Evolutionary conservation across 2,888 invertebrate species (phyloP), one percentile per base, ranked within the genome.

Genomic region (Laspeyria flexula): DNA sequence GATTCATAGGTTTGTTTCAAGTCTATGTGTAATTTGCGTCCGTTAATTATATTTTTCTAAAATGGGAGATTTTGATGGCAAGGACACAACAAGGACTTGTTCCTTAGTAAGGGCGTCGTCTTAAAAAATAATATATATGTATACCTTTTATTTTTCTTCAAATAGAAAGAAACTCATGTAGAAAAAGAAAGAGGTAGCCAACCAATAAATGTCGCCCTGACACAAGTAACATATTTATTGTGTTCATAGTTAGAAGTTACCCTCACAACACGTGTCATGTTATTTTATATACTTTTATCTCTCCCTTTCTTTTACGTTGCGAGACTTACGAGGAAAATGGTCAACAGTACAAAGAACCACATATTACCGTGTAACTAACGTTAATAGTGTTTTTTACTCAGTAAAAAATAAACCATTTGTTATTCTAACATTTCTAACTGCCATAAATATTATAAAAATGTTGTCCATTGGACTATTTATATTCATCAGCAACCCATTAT

Each of bases 271-370:
- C 39, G 16, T 43, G 21, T 45, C 43, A 42, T 52, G 41, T 51
- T 50, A 49, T 37, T 38, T 45, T 47, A 54, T 50, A 21, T 41
- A 38, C 35, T 49, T 30, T 29, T 43, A 18, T 15, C 42, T 12
- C 18, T 45, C 11, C 27, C 29, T 53, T 44, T 13, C 15, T 33
- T 60, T 41, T 25, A 15, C 23, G 47, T 21, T 30, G 38, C 45
- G 44, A 41, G 45, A 49, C 47, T 52, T 48, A 52, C 45, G 42
- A 41, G 43, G 49, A 47, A 55, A 54, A 52, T 7, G 38, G 46
- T 21, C 12, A 10, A 34, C 51, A 42, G 49, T 57, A 61, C 15
- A 60, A 61, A 43, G 45, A 42, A 41, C 43, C 37, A 45, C 31
- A 47, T 49, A 55, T 50, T 60, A 53, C 45, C 47, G 10, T 23